Percentiles rank a stretch among this genome's conserved stretches.
phyloP scores from a whole-genome alignment of 1,140 invertebrate species.

The Hylaeus anthracinus region DNA sequence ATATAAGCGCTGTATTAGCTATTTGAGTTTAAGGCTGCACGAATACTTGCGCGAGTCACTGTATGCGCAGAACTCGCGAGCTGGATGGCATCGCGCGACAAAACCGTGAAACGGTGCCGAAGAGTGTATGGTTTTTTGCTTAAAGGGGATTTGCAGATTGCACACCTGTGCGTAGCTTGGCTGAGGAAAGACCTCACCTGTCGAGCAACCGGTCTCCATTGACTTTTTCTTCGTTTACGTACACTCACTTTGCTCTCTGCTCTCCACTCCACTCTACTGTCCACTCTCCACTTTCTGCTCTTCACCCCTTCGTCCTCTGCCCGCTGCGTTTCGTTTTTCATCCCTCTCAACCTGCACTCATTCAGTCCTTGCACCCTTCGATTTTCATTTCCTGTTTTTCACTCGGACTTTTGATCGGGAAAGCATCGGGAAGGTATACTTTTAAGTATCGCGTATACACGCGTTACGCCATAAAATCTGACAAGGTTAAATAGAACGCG shows the following conservation, averaged over 20 bases:
- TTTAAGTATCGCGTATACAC: too few relatives aligned
- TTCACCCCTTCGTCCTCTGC: background rate
- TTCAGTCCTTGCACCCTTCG: background rate
- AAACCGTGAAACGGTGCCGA: slow-evolving; percentile 47
- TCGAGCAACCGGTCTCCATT: slow-evolving; percentile 79
- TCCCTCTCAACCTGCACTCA: too few relatives aligned
- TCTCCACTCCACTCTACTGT: slow-evolving; percentile 21
- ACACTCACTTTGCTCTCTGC: slow-evolving; percentile 57
- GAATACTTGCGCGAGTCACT: too few relatives aligned
- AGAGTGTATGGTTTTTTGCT: slow-evolving; percentile 73
- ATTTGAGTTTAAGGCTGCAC: too few relatives aligned
- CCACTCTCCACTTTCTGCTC: slow-evolving; percentile 17
- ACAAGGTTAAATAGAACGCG: too few relatives aligned
- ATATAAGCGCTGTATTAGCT: too few relatives aligned
- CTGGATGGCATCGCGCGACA: slow-evolving; percentile 15
- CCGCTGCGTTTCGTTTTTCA: background rate
- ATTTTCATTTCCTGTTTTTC: background rate
- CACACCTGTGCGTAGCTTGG: slow-evolving; percentile 76
- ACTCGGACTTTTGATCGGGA: too few relatives aligned
- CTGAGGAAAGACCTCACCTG: slow-evolving; percentile 79
- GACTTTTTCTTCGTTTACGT: slow-evolving; percentile 79
- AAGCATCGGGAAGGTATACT: too few relatives aligned
- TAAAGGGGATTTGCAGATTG: slow-evolving; percentile 78
- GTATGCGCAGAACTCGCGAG: slow-evolving; percentile 22
- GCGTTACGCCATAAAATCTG: too few relatives aligned